Conservation (phyloP, 2,888 invertebrate species). For the Lamellibrachia satsuma region DNA sequence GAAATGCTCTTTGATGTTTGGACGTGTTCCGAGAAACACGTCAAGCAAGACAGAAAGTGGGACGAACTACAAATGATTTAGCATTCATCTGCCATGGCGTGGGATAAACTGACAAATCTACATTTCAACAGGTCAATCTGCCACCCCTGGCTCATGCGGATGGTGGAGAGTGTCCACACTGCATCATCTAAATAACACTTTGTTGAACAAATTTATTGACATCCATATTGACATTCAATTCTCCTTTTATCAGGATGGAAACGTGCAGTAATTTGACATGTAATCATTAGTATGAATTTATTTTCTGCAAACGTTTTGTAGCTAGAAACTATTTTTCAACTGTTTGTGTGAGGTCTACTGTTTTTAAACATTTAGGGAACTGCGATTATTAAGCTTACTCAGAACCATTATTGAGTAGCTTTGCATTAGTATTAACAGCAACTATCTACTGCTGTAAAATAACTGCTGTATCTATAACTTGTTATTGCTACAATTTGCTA, state of each 20-base stretch:
- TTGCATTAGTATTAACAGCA: not conserved
- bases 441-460: not conserved
- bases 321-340: not conserved
- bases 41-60: too few relatives aligned
- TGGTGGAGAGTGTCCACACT: not conserved
- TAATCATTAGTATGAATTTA: not conserved
- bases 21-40: too few relatives aligned
- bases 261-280: not conserved
- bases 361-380: not conserved
- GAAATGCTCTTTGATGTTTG: too few relatives aligned
- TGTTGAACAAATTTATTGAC: not conserved
- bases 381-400: not conserved
- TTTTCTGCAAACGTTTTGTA: not conserved
- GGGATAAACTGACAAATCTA: too few relatives aligned
- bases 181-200: not conserved
- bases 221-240: not conserved
- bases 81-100: too few relatives aligned
- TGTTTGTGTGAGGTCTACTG: not conserved
- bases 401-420: not conserved
- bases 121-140: too few relatives aligned
- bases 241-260: not conserved
- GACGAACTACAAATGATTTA: too few relatives aligned
- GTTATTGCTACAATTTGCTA: not conserved
- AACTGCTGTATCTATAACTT: not conserved
- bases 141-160: too few relatives aligned